Evolutionary conservation across 2,113 vertebrate species (phyloP).

Genomic region (Festucalex cinctus): DNA sequence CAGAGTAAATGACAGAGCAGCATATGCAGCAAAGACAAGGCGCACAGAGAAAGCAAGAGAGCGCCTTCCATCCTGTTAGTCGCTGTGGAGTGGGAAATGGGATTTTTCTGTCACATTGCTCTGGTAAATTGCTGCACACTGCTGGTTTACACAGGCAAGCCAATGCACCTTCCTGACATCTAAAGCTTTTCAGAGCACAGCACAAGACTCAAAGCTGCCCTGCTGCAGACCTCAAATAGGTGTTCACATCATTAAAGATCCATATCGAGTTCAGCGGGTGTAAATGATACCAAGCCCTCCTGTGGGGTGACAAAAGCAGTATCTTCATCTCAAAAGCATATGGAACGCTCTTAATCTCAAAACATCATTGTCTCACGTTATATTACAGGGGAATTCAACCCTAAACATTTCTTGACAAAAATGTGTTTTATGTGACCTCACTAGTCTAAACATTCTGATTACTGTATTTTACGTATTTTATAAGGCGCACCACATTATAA

Average conservation of each 20-base stretch:
- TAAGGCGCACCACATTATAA: too few relatives aligned
- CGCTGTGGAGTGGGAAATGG: conserved; percentile 53
- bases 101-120: conserved; percentile 57
- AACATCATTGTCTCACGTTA: not conserved
- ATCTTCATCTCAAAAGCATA: not conserved
- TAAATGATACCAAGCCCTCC: not conserved
- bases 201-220: conserved; percentile 22
- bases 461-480: too few relatives aligned
- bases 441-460: too few relatives aligned
- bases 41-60: conserved; percentile 3
- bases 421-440: too few relatives aligned
- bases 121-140: conserved; percentile 41
- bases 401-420: too few relatives aligned
- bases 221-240: conserved; percentile 21
- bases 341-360: not conserved
- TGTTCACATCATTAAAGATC: conserved; percentile 21
- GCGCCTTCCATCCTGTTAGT: conserved; percentile 48
- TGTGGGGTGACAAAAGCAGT: not conserved
- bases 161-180: conserved; percentile 43
- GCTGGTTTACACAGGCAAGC: conserved; percentile 40
- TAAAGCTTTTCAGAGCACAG: conserved; percentile 36
- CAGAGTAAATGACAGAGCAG: conserved; percentile 3
- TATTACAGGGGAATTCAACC: too few relatives aligned
- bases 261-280: conserved; percentile 12
- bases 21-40: conserved; percentile 7